A percentile compares a stretch with the other conserved stretches of the same genome.
Evolutionary conservation across 2,888 invertebrate genomes (phyloP).

Genomic region (Apoda limacodes): DNA sequence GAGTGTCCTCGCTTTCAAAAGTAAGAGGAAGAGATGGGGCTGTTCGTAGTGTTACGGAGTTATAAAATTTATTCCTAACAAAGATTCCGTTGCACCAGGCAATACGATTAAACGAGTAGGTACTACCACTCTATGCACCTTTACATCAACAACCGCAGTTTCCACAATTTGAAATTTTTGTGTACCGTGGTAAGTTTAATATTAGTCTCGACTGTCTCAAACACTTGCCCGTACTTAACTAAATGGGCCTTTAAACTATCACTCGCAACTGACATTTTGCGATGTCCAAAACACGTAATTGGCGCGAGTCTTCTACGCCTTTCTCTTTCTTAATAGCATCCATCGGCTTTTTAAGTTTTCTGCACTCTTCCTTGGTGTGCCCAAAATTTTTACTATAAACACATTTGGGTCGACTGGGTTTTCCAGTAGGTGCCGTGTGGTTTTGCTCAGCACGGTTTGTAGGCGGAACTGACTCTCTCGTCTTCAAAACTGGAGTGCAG

Average conservation of each 20-base stretch:
- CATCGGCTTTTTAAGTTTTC: neutral
- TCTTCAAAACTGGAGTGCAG: neutral
- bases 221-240: neutral
- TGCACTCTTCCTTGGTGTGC: constrained; percentile 2
- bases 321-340: neutral
- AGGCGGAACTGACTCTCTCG: neutral
- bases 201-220: constrained; percentile 2
- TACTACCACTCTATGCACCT: neutral
- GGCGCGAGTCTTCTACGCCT: constrained; percentile 1
- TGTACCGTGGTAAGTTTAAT: too few relatives aligned
- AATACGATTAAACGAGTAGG: neutral
- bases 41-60: too few relatives aligned
- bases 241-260: neutral
- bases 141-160: constrained; percentile 2
- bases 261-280: neutral
- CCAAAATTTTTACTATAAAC: constrained; percentile 1
- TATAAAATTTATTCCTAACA: neutral
- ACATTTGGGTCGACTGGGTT: neutral
- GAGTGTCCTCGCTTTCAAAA: neutral
- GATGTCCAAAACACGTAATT: constrained; percentile 4
- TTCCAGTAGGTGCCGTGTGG: neutral
- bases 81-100: neutral
- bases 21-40: neutral
- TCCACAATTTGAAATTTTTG: neutral
- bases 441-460: neutral